phyloP scores from a whole-genome alignment of 30 jellyfish, hydroid and myxozoan genomes.

The Turritopsis rubra region DNA sequence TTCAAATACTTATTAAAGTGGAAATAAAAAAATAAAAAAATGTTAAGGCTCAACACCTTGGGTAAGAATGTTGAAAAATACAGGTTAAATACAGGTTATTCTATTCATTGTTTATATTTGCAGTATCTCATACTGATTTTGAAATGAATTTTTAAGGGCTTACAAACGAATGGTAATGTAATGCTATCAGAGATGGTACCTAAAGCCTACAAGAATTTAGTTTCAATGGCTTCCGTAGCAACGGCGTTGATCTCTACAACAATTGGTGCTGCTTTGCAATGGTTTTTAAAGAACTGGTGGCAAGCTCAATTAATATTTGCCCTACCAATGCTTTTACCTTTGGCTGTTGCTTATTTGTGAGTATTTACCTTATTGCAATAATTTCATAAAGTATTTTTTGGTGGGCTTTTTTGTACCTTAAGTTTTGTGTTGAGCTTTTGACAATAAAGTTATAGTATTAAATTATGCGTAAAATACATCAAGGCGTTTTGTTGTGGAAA shows the following conservation, averaged over 20 bases:
- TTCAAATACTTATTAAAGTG: too few relatives aligned
- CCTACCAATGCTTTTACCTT: neutral
- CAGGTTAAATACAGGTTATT: too few relatives aligned
- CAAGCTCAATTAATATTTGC: conserved; percentile 6
- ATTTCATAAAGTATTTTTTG: neutral
- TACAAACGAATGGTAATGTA: neutral
- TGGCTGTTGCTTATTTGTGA: conserved; percentile 16
- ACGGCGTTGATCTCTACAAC: neutral
- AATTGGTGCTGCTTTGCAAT: neutral
- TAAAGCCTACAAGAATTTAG: neutral
- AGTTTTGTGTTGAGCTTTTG: neutral
- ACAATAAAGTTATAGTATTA: neutral
- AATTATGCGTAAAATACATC: too few relatives aligned
- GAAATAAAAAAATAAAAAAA: too few relatives aligned
- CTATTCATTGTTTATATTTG: too few relatives aligned
- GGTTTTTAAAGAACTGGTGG: conserved; percentile 24
- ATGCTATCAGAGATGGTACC: conserved; percentile 1
- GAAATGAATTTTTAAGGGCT: neutral
- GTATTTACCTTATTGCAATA: neutral
- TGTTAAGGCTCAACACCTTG: too few relatives aligned
- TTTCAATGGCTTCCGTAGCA: neutral
- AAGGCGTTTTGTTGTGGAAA: too few relatives aligned
- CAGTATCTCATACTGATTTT: neutral
- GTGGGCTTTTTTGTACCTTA: neutral
- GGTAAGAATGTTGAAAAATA: too few relatives aligned